Base-by-base conservation (phyloP, 2,888 invertebrate genomes). In the Eupithecia subumbrata region DNA sequence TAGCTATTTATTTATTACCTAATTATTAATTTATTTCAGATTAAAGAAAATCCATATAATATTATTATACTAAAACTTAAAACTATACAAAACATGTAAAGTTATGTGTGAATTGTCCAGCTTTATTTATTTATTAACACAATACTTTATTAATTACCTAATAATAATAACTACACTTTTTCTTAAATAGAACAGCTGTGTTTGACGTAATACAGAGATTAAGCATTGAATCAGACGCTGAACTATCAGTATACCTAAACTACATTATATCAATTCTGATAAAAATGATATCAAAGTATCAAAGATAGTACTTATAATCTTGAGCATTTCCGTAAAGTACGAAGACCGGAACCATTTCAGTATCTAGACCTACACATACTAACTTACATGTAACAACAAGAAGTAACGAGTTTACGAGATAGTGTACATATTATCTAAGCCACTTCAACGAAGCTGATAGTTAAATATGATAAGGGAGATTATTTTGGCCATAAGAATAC, bases 131-230 rank as follows among this genome's bases (percentile, higher is more conserved):
- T 37, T 37, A 37, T 37, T 30, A 30, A 37, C 7, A n/a, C n/a
- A 56, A 52, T 52, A 52, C n/a, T 8, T 48, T 12, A 11, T 40
- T 40, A 40, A 14, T 3, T 45, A 45, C 16, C 5, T 48, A 48
- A 37, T 7, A 5, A 37, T 48, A 18, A 48, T 48, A 1, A 48
- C 45, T 18, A 48, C 5, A 48, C 48, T 18, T 48, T 48, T 18
- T 18, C 48, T 7, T 48, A 18, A 14, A 43, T n/a, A 52, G n/a
- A 52, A 52, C 52, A 52, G n/a, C 18, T n/a, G 52, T 52, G n/a
- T 52, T 52, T 52, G 52, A 52, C 52, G 52, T 52, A n/a, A n/a
- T 52, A 18, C 52, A n/a, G 52, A 52, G 52, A 52, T 52, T n/a
- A 52, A n/a, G 0, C 9, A 9, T n/a, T 52, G 52, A 52, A n/a